These are phyloP conservation scores for Sternarchorhynchus goeldii DNA, from an alignment of 2,797 vertebrate genomes.

Conservation along the genomic window DNA sequence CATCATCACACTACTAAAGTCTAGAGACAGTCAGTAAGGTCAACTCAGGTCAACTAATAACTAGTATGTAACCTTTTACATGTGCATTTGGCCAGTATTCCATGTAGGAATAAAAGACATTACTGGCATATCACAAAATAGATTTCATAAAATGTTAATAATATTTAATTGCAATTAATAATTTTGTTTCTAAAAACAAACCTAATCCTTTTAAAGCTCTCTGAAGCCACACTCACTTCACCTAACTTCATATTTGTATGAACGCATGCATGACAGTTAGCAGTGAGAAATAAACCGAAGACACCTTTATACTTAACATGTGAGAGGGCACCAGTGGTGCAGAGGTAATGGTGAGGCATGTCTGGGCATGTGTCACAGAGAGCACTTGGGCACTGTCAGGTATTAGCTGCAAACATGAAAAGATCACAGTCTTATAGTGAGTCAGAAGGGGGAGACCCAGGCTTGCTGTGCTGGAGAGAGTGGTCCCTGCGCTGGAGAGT, in stretches of 20 bases:
- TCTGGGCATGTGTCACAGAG: constrained; percentile 13
- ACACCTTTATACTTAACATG: not conserved
- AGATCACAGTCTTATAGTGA: constrained; percentile 45
- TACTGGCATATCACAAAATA: not conserved
- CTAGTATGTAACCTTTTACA: not conserved
- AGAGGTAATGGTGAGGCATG: constrained; percentile 16
- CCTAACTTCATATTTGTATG: not conserved
- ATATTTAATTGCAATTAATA: no score
- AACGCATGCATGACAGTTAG: not conserved
- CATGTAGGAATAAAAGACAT: not conserved
- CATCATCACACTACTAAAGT: no score
- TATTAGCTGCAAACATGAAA: constrained; percentile 44
- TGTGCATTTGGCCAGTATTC: not conserved
- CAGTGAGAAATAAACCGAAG: not conserved
- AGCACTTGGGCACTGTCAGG: constrained; percentile 30
- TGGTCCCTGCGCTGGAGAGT: constrained; percentile 36
- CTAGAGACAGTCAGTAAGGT: no score
- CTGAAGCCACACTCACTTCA: not conserved
- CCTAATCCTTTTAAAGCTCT: no score
- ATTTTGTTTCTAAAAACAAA: not conserved
- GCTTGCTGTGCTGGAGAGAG: constrained; percentile 30
- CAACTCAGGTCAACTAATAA: not conserved
- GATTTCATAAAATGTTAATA: not conserved
- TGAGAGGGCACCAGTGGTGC: constrained; percentile 17
- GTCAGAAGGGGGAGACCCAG: constrained; percentile 55